Percentiles rank a stretch among this genome's conserved stretches.
phyloP scores from a whole-genome alignment of 2,797 vertebrate genomes.

The Megaceryle alcyon region DNA sequence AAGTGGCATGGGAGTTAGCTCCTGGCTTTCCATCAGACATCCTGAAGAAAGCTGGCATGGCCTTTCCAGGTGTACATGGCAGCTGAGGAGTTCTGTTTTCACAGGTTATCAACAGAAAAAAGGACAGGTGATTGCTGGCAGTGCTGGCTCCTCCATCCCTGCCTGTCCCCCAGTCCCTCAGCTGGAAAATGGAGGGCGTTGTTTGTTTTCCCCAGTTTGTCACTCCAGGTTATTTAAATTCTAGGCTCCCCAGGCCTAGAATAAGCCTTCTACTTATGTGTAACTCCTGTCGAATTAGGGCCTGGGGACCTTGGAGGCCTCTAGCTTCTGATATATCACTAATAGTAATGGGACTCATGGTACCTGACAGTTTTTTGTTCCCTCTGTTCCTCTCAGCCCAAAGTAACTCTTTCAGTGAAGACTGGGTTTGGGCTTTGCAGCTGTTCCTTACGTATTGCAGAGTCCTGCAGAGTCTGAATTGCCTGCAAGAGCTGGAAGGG shows the following conservation, averaged over 20 bases:
- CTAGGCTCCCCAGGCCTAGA: background rate
- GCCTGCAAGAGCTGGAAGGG: background rate
- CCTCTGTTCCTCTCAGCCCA: background rate
- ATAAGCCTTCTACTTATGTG: background rate
- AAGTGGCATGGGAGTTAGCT: background rate
- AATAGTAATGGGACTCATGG: background rate
- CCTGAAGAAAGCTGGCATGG: accelerated
- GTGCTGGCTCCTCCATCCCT: background rate
- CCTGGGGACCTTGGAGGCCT: background rate
- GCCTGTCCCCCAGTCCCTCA: background rate
- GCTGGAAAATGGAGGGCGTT: background rate
- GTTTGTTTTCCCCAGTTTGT: background rate
- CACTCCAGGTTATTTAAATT: background rate
- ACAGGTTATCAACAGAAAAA: background rate
- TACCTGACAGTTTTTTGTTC: background rate
- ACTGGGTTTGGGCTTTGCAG: background rate
- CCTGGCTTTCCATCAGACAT: background rate
- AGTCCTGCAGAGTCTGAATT: background rate
- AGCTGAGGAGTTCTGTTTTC: background rate
- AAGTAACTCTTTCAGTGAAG: background rate
- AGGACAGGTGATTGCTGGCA: background rate
- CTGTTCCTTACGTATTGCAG: background rate
- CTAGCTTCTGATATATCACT: background rate
- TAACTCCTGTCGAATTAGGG: background rate
- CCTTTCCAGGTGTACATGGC: background rate